Evolutionary conservation across 2,888 invertebrate species (phyloP), one percentile per base, ranked within the genome.

Genomic region (Corythucha ciliata): DNA sequence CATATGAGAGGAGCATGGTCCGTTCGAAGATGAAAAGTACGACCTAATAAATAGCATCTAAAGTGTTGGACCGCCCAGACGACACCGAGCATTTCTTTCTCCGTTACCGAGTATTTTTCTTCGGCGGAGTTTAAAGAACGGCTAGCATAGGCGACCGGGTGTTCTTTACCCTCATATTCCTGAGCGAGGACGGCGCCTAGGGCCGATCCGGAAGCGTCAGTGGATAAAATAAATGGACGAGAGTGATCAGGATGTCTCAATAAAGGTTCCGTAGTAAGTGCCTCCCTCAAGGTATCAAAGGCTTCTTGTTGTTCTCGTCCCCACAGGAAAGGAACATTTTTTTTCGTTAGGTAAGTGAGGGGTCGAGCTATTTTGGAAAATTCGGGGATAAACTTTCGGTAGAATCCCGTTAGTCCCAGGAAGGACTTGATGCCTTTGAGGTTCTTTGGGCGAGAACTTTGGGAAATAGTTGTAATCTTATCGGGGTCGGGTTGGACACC

Each of bases 61-160:
- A 52, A 52, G 26, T 47, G 37, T n/a, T 47, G n/a, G 25, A 34
- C 33, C 8, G 42, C 33, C 32, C 29, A 46, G 26, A 39, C 24
- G 24, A 52, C 47, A 22, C 21, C 46, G 14, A 46, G 46, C 8
- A 46, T 12, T 27, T 46, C 46, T 14, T 34, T 18, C 18, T 46
- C 46, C 21, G 46, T 46, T 6, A 18, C 24, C 16, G 46, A 46
- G 22, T 46, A 46, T 4, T 21, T 32, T 6, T 12, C 3, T 14
- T 46, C 46, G 4, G 34, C 46, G 2, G 10, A n/a, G 4, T 32
- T 34, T 21, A 46, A 16, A 10, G 16, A 3, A 6, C 46, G 18
- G 18, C 33, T 34, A n/a, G 41, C 41, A 24, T 41, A 41, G 8
- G 41, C 41, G 8, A 41, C 26, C 14, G 26, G 25, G 12, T 22